These are phyloP conservation scores for Dreissena rostriformis DNA, from an alignment of 1,140 invertebrate species.

Conservation along the genomic window DNA sequence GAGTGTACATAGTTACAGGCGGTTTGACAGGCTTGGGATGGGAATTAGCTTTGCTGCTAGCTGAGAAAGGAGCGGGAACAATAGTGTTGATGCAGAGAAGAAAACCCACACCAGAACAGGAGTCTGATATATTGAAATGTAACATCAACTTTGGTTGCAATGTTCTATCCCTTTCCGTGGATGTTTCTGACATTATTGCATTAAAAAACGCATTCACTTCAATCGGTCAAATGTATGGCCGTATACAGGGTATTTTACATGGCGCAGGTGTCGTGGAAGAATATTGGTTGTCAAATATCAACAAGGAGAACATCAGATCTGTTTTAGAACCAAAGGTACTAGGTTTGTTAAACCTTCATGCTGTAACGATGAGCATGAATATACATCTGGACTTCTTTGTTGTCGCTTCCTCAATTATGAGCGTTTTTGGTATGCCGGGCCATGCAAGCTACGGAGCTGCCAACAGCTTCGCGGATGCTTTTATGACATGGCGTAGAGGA, in stretches of 20 bases:
- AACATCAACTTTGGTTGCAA: neutral
- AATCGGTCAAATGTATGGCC: neutral
- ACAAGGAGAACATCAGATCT: neutral
- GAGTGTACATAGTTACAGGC: constrained; percentile 9
- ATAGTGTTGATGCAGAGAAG: constrained; percentile 4
- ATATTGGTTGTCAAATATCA: neutral
- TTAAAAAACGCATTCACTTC: neutral
- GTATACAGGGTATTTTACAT: constrained; percentile 41
- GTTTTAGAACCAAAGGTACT: constrained; percentile 23
- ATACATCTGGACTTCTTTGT: constrained; percentile 52
- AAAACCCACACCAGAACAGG: constrained; percentile 4
- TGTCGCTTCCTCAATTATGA: constrained; percentile 54
- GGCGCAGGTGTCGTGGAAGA: constrained; percentile 29
- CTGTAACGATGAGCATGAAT: neutral
- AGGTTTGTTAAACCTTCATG: constrained; percentile 37
- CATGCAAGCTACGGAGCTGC: constrained; percentile 51
- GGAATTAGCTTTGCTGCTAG: constrained; percentile 9
- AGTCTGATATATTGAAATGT: neutral
- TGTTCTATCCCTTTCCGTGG: neutral
- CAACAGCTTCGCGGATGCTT: constrained; percentile 49
- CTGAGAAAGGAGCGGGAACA: constrained; percentile 5
- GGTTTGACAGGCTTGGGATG: constrained; percentile 30
- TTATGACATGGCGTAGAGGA: constrained; percentile 30
- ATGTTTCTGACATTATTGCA: constrained; percentile 23
- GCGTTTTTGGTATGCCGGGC: constrained; percentile 40